Conservation (phyloP, 2,888 invertebrate genomes). For the Caenorhabditis doughertyi region DNA sequence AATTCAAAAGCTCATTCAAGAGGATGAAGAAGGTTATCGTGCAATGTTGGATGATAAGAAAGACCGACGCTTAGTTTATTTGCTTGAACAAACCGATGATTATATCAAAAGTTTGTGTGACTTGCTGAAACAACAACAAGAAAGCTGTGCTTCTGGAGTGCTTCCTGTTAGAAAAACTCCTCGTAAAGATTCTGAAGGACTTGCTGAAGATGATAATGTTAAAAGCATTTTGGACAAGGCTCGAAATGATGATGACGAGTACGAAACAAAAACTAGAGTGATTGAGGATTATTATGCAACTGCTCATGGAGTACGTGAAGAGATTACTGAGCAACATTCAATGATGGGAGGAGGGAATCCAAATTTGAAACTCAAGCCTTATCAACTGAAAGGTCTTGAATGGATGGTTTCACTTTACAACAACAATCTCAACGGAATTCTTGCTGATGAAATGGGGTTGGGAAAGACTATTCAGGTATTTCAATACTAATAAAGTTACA, state of each 20-base stretch:
- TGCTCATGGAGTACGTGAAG: slow-evolving; percentile 96
- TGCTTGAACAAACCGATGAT: slow-evolving; percentile 97
- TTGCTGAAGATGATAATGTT: slow-evolving; percentile 49
- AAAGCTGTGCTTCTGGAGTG: neutral
- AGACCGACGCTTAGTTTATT: slow-evolving; percentile 97
- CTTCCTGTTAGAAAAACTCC: slow-evolving; percentile 83
- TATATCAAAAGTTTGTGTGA: slow-evolving; percentile 95
- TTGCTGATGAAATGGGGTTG: slow-evolving; percentile 95
- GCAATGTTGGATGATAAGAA: slow-evolving; percentile 99
- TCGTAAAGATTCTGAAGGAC: slow-evolving; percentile 76
- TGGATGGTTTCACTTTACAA: slow-evolving; percentile 99
- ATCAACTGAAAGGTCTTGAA: slow-evolving; percentile 93
- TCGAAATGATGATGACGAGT: slow-evolving; percentile 90
- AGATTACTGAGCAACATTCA: slow-evolving; percentile 91
- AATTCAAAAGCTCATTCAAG: slow-evolving; percentile 97
- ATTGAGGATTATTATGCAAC: slow-evolving; percentile 94
- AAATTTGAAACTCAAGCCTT: slow-evolving; percentile 90
- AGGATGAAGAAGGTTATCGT: slow-evolving; percentile 99
- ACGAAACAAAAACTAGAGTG: slow-evolving; percentile 88
- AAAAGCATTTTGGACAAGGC: slow-evolving; percentile 66
- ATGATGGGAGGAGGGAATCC: slow-evolving; percentile 92
- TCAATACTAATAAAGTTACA: neutral
- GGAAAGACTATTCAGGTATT: slow-evolving; percentile 66
- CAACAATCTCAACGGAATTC: slow-evolving; percentile 97
- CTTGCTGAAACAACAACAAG: slow-evolving; percentile 88